Conservation (phyloP, 2,113 vertebrate genomes). For the Myxocyprinus asiaticus region DNA sequence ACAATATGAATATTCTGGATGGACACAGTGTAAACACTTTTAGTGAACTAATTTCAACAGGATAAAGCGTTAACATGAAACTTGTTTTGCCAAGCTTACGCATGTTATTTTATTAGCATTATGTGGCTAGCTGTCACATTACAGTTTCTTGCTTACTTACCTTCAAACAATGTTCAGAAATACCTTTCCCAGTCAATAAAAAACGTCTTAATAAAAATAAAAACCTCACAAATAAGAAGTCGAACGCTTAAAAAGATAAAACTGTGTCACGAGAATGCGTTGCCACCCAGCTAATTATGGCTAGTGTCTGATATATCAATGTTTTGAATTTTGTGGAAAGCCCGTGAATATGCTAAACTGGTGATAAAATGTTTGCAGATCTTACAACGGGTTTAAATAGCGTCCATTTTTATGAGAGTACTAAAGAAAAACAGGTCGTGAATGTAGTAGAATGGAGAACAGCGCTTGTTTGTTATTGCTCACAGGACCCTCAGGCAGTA, state of each 20-base stretch:
- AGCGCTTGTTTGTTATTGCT: constrained; percentile 4
- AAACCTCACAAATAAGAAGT: not conserved
- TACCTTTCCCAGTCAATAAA: not conserved
- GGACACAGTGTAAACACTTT: not conserved
- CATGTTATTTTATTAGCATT: too few relatives aligned
- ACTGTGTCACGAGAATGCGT: not conserved
- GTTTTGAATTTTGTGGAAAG: not conserved
- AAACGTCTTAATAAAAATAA: not conserved
- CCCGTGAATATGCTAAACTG: not conserved
- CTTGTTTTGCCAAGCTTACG: too few relatives aligned
- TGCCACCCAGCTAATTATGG: not conserved
- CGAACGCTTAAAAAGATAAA: not conserved
- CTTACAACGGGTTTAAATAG: not conserved
- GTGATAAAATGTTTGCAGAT: not conserved
- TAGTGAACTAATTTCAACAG: not conserved
- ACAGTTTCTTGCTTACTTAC: not conserved
- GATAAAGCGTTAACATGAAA: not conserved
- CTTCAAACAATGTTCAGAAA: not conserved
- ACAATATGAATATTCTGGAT: not conserved
- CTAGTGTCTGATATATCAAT: not conserved
- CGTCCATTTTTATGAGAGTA: not conserved
- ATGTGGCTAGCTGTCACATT: too few relatives aligned
- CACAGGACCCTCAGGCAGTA: constrained; percentile 49
- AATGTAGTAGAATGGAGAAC: not conserved
- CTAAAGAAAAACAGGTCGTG: not conserved